phyloP scores from a whole-genome alignment of 2,888 invertebrate species.

The Meiosimyza decipiens region DNA sequence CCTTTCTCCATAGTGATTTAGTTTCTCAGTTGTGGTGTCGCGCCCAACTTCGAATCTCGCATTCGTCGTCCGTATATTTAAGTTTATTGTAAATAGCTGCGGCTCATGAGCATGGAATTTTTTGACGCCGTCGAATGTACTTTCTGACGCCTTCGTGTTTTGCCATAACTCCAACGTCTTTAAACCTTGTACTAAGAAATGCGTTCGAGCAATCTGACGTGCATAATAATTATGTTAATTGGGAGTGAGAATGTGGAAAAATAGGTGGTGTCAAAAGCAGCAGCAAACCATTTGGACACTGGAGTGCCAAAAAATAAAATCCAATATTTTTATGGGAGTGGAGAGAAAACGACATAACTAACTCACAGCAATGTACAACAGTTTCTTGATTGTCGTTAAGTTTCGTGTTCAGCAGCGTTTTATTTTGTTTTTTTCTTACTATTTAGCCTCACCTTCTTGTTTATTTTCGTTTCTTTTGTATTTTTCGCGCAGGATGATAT shows the following conservation, averaged over 20 bases:
- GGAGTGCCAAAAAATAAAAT: conserved; percentile 27
- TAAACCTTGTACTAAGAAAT: neutral
- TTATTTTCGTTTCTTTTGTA: conserved; percentile 15
- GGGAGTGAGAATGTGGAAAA: conserved; percentile 21
- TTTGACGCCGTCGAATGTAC: neutral
- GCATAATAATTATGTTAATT: conserved; percentile 55
- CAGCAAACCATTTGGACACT: conserved; percentile 38
- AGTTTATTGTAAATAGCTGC: neutral
- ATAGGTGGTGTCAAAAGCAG: conserved; percentile 3
- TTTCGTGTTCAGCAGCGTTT: conserved; percentile 44
- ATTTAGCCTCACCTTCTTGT: conserved; percentile 21
- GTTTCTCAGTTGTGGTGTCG: too few species aligned
- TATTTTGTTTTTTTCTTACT: conserved; percentile 10
- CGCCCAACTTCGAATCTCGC: too few species aligned
- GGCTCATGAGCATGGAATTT: conserved; percentile 9
- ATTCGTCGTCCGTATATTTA: too few species aligned
- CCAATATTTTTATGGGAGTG: neutral
- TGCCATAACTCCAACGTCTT: neutral
- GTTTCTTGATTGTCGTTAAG: conserved; percentile 62
- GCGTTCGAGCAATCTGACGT: conserved; percentile 33
- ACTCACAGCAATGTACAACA: conserved; percentile 54
- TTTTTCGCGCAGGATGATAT: conserved; percentile 60
- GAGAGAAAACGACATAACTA: neutral
- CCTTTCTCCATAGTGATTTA: too few species aligned
- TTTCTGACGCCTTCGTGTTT: conserved; percentile 42